phyloP scores from a whole-genome alignment of 2,888 invertebrate species.

The Athalia circularis region DNA sequence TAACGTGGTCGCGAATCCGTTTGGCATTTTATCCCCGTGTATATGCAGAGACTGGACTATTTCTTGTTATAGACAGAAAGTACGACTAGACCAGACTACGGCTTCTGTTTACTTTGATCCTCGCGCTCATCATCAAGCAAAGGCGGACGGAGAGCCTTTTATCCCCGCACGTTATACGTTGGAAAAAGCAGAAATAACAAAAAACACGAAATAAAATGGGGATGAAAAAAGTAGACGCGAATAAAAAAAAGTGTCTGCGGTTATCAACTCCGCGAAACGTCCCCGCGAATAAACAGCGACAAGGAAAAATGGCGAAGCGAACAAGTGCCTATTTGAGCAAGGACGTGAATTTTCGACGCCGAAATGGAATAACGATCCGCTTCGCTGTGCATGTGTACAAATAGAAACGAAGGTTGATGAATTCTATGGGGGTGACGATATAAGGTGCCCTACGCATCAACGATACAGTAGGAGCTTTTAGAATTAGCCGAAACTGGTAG shows the following conservation, averaged over 20 bases:
- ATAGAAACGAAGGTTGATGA: neutral
- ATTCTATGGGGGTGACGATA: neutral
- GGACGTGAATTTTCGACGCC: no score
- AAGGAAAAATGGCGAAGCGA: no score
- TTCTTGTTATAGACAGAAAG: neutral
- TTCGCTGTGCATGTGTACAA: no score
- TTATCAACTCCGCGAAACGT: neutral
- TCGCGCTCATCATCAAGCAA: slow-evolving; percentile 1
- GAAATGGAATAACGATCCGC: no score
- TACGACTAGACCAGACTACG: neutral
- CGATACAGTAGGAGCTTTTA: slow-evolving; percentile 33
- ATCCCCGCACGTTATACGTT: neutral
- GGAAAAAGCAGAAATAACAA: no score
- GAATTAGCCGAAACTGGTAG: slow-evolving; percentile 40
- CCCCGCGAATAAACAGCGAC: no score
- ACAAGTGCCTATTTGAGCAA: no score
- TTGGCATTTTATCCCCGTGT: neutral
- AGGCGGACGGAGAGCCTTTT: neutral
- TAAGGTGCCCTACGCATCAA: slow-evolving; percentile 27
- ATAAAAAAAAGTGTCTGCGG: neutral
- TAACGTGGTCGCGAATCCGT: slow-evolving; percentile 25
- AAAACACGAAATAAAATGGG: neutral
- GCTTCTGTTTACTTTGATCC: slow-evolving; percentile 2
- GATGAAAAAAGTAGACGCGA: neutral
- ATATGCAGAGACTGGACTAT: neutral